Evolutionary conservation across 1,140 invertebrate genomes (phyloP).

Genomic region (Odontomachus brunneus): DNA sequence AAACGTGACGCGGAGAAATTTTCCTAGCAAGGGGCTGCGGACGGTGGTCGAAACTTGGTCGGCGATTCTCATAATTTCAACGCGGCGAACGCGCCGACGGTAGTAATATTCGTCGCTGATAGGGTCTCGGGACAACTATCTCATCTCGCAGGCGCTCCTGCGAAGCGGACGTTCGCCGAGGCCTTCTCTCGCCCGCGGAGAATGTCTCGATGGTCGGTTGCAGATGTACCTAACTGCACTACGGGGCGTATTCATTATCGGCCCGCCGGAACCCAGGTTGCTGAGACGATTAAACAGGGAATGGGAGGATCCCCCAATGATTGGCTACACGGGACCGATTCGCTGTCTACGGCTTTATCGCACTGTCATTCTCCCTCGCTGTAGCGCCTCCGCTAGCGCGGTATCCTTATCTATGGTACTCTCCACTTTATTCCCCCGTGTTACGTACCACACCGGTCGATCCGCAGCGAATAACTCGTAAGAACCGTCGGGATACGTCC

Average conservation of each 20-base stretch:
- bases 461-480: neutral
- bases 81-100: constrained; percentile 5
- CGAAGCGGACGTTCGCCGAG: constrained; percentile 45
- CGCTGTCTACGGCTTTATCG: constrained; percentile 72
- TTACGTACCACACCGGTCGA: neutral
- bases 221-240: constrained; percentile 73
- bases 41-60: neutral
- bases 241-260: constrained; percentile 80
- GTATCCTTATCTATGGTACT: constrained; percentile 58
- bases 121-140: constrained; percentile 2
- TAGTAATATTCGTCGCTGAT: constrained; percentile 39
- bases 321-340: constrained; percentile 81
- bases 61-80: neutral
- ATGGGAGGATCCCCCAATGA: constrained; percentile 82
- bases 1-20: neutral
- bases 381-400: constrained; percentile 13
- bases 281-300: constrained; percentile 84
- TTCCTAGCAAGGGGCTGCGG: neutral
- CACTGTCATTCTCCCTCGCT: constrained; percentile 67
- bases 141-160: constrained; percentile 1
- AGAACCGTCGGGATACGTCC: neutral
- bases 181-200: constrained; percentile 58
- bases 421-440: constrained; percentile 59
- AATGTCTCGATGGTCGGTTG: constrained; percentile 67
- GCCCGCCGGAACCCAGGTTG: constrained; percentile 76